A percentile compares a stretch with the other conserved stretches of the same genome.
Evolutionary conservation across 2,797 vertebrate species (phyloP).

Genomic region (Coregonus ussuriensis): DNA sequence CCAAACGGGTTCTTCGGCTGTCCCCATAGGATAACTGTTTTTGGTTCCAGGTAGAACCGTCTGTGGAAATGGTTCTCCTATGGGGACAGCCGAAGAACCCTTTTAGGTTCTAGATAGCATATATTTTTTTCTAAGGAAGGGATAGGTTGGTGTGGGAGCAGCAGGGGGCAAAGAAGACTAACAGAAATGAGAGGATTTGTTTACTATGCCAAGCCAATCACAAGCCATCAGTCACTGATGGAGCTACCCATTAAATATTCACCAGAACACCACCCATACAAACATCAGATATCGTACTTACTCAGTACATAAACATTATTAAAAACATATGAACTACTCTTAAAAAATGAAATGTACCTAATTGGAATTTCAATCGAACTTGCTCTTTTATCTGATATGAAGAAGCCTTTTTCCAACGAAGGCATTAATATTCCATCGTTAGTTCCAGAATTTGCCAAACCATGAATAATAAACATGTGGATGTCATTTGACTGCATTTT

Average conservation of each 20-base stretch:
- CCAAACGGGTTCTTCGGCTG: too few species aligned
- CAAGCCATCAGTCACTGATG: neutral
- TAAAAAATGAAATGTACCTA: too few species aligned
- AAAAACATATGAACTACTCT: neutral
- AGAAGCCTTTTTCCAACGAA: neutral
- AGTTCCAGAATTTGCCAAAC: neutral
- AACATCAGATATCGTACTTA: neutral
- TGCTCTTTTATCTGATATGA: constrained; percentile 1
- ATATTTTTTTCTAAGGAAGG: too few species aligned
- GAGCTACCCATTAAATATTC: neutral
- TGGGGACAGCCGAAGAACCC: too few species aligned
- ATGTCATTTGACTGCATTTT: neutral
- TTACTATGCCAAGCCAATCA: neutral
- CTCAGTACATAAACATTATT: neutral
- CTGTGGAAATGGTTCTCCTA: too few species aligned
- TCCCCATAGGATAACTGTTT: too few species aligned
- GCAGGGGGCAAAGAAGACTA: too few species aligned
- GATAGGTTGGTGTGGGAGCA: too few species aligned
- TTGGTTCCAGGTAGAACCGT: too few species aligned
- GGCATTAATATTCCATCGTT: neutral
- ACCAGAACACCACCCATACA: neutral
- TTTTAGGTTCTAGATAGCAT: too few species aligned
- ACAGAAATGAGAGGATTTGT: too few species aligned
- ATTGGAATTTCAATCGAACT: neutral
- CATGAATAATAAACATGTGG: too few species aligned